Evolutionary conservation across 2,888 invertebrate species (phyloP).

Genomic region (Ischnura elegans): DNA sequence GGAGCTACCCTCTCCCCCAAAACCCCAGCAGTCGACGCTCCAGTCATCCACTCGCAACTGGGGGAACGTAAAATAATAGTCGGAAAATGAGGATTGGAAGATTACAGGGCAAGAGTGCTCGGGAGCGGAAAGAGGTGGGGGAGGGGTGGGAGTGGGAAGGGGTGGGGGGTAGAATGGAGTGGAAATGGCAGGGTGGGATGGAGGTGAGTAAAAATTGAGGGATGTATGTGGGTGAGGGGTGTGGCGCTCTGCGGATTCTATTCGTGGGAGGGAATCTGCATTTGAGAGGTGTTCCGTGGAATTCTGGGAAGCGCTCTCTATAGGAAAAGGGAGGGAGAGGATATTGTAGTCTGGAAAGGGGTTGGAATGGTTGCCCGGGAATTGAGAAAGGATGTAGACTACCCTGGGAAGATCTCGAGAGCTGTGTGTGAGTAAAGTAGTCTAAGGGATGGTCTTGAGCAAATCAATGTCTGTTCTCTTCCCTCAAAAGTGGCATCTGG

Average conservation of each 20-base stretch:
- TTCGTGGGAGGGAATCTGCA: constrained; percentile 32
- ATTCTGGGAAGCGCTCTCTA: background rate
- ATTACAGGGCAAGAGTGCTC: constrained; percentile 51
- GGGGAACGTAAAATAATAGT: constrained; percentile 66
- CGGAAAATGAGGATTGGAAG: constrained; percentile 63
- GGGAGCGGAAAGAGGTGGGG: constrained; percentile 53
- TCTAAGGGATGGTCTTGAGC: background rate
- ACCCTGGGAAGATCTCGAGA: background rate
- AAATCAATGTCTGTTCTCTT: background rate
- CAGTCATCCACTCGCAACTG: background rate
- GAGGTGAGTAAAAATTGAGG: background rate
- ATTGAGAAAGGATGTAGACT: background rate
- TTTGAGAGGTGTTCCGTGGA: background rate
- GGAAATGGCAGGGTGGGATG: background rate
- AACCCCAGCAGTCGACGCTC: constrained; percentile 33
- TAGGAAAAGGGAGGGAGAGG: background rate
- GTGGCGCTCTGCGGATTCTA: background rate
- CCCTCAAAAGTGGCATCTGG: too few species aligned
- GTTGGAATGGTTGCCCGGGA: background rate
- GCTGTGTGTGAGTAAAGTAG: background rate
- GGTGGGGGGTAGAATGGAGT: background rate
- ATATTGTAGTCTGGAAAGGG: background rate
- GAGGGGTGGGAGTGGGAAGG: background rate
- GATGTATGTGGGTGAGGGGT: background rate
- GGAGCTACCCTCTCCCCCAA: background rate